Conservation (phyloP, 2,113 vertebrate species). For the Spea bombifrons region DNA sequence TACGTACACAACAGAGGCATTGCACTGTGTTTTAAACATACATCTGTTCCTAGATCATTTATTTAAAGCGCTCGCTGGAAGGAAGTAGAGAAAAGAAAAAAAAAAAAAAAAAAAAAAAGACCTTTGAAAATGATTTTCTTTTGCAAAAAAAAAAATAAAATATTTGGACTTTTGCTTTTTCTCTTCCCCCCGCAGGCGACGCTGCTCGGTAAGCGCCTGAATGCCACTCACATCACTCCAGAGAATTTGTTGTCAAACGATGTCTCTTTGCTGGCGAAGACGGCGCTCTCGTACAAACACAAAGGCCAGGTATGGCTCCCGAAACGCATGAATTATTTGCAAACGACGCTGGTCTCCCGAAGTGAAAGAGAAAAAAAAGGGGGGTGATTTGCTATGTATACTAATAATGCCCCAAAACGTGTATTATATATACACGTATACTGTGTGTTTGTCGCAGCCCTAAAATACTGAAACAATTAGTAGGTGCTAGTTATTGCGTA, state of each 20-base stretch:
- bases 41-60: background rate
- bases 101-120: background rate
- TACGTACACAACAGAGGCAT: slow-evolving; percentile 14
- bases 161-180: background rate
- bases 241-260: slow-evolving; percentile 59
- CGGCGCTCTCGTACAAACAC: slow-evolving; percentile 49
- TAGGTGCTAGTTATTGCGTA: too few species aligned
- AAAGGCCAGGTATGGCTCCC: slow-evolving; percentile 57
- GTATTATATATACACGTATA: too few species aligned
- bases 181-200: slow-evolving; percentile 60
- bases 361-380: background rate
- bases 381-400: background rate
- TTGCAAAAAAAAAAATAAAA: slow-evolving; percentile 14
- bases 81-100: slow-evolving; percentile 10
- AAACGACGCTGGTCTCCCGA: background rate
- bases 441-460: too few species aligned
- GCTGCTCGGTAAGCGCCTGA: slow-evolving; percentile 72
- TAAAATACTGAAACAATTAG: too few species aligned
- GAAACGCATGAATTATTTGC: slow-evolving; percentile 18
- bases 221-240: slow-evolving; percentile 54
- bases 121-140: slow-evolving; percentile 49
- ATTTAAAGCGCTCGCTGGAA: slow-evolving; percentile 27
- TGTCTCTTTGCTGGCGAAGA: slow-evolving; percentile 33
- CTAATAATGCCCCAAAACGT: background rate
- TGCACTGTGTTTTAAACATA: slow-evolving; percentile 25